These are phyloP conservation scores for Poliocrania exsul DNA, from an alignment of 2,797 vertebrate genomes.

Conservation along the genomic window DNA sequence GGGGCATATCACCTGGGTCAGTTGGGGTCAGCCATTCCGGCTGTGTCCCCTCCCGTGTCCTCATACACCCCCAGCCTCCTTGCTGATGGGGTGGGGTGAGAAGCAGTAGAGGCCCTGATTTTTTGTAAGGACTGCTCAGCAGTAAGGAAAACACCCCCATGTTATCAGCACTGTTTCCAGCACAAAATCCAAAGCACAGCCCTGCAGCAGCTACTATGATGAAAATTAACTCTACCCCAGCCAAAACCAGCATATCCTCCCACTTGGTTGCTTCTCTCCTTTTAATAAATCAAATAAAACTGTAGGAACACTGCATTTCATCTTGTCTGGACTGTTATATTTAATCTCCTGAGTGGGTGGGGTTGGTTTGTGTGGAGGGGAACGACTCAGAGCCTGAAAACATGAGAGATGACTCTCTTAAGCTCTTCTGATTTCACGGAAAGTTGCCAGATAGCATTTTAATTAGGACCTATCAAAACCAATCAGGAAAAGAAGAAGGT, in stretches of 20 bases:
- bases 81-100: accelerated
- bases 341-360: slow-evolving; percentile 33
- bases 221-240: not conserved
- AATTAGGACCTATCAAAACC: slow-evolving; percentile 60
- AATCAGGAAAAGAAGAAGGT: slow-evolving; percentile 32
- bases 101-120: not conserved
- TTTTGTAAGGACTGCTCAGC: not conserved
- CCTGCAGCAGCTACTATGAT: not conserved
- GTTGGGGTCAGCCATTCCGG: accelerated
- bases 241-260: not conserved
- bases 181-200: not conserved
- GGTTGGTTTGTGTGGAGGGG: not conserved
- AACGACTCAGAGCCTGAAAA: slow-evolving; percentile 20
- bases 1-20: not conserved
- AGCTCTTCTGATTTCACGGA: slow-evolving; percentile 39
- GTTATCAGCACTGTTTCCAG: not conserved
- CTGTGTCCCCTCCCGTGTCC: not conserved
- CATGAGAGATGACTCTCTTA: slow-evolving; percentile 53
- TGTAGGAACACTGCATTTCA: slow-evolving; percentile 47
- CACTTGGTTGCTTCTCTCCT: slow-evolving; percentile 25
- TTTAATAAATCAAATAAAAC: slow-evolving; percentile 68
- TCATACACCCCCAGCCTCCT: not conserved
- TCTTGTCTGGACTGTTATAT: slow-evolving; percentile 45
- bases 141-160: not conserved
- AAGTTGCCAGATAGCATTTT: slow-evolving; percentile 47